phyloP scores from a whole-genome alignment of 2,113 vertebrate genomes.

The Gracilinanus agilis region DNA sequence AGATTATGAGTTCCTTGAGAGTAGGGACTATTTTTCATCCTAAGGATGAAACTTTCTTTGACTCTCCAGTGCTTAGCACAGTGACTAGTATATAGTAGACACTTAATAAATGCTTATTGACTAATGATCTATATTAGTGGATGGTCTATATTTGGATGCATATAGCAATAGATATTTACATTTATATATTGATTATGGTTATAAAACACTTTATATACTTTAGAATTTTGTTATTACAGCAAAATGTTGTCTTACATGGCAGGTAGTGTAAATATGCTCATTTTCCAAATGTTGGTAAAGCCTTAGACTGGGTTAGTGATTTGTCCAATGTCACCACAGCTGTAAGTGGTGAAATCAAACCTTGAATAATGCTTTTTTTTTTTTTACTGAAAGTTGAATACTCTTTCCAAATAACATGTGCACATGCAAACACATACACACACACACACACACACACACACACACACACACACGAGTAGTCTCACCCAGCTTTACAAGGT shows the following conservation, averaged over 20 bases:
- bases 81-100: background rate
- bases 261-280: background rate
- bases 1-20: background rate
- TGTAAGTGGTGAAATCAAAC: too few species aligned
- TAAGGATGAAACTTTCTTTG: background rate
- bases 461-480: background rate
- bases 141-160: background rate
- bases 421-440: background rate
- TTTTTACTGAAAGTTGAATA: background rate
- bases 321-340: background rate
- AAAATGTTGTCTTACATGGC: background rate
- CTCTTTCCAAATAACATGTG: background rate
- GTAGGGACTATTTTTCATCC: background rate
- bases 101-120: background rate
- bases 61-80: background rate
- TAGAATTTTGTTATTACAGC: background rate
- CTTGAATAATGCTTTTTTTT: background rate
- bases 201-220: background rate
- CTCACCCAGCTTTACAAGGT: slow-evolving; percentile 94
- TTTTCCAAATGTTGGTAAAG: background rate
- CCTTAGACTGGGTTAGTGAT: background rate
- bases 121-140: background rate
- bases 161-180: background rate
- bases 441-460: background rate
- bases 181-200: background rate